Conservation (phyloP, 2,113 vertebrate genomes). For the Gymnorhina tibicen region DNA sequence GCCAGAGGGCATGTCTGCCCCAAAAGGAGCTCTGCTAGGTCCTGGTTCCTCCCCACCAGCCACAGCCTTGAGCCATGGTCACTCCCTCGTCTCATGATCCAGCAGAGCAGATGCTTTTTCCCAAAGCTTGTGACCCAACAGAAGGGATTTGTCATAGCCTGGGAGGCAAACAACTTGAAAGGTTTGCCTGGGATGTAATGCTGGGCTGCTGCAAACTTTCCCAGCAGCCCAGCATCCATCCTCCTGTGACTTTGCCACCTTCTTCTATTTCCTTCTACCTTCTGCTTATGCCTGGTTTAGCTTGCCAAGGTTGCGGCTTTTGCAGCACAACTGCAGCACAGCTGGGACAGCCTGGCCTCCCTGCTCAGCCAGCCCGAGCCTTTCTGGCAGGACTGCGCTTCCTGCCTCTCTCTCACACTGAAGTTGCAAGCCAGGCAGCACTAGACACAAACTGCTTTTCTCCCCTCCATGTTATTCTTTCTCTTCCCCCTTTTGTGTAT, state of each 20-base stretch:
- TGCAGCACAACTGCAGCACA: not conserved
- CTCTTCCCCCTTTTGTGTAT: not conserved
- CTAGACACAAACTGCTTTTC: not conserved
- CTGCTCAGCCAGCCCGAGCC: not conserved
- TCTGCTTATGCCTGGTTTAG: not conserved
- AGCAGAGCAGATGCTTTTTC: not conserved
- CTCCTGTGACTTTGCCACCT: not conserved
- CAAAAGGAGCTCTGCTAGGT: not conserved
- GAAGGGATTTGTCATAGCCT: not conserved
- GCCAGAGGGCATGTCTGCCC: not conserved
- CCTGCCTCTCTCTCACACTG: not conserved
- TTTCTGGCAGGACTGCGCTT: not conserved
- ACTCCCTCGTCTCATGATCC: not conserved
- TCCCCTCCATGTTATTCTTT: not conserved
- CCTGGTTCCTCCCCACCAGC: not conserved
- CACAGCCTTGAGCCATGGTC: not conserved
- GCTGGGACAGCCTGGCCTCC: not conserved
- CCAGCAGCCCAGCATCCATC: not conserved
- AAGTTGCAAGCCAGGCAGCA: not conserved
- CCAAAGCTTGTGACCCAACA: not conserved
- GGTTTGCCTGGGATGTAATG: not conserved
- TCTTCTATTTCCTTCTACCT: not conserved
- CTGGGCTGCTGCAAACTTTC: not conserved
- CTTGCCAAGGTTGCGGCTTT: not conserved
- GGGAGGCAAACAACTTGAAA: constrained; percentile 20